Evolutionary conservation across 2,888 invertebrate genomes (phyloP).

Genomic region (Ochropacha duplaris): DNA sequence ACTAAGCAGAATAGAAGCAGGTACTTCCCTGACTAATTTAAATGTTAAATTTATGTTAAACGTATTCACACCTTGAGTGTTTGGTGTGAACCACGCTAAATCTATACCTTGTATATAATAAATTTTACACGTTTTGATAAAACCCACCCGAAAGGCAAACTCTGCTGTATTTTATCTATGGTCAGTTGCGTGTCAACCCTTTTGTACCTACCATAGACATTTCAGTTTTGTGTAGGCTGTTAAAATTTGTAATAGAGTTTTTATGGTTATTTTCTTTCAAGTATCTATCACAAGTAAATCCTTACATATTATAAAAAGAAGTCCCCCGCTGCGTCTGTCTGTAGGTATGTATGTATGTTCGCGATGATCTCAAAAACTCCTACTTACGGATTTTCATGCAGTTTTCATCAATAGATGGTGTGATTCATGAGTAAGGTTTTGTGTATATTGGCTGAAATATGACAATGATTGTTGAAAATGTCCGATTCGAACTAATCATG

Average conservation of each 20-base stretch:
- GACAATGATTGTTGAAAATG: too few relatives aligned
- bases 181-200: not conserved
- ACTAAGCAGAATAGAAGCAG: slow-evolving; percentile 7
- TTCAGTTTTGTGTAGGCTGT: not conserved
- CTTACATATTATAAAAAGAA: too few relatives aligned
- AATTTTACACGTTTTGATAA: not conserved
- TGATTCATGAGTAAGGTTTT: too few relatives aligned
- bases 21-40: slow-evolving; percentile 50
- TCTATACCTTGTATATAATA: not conserved
- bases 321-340: too few relatives aligned
- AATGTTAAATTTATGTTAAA: slow-evolving; percentile 70
- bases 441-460: too few relatives aligned
- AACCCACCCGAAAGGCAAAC: not conserved
- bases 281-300: too few relatives aligned
- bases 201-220: not conserved
- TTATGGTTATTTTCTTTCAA: not conserved
- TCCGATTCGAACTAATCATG: too few relatives aligned
- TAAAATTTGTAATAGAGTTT: not conserved
- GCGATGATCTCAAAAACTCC: too few relatives aligned
- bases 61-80: slow-evolving; percentile 57
- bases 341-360: too few relatives aligned
- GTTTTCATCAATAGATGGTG: too few relatives aligned
- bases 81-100: slow-evolving; percentile 25
- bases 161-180: slow-evolving; percentile 27
- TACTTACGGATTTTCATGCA: too few relatives aligned